Conservation (phyloP, 2,888 invertebrate species). For the Caenorhabditis sulstoni region DNA sequence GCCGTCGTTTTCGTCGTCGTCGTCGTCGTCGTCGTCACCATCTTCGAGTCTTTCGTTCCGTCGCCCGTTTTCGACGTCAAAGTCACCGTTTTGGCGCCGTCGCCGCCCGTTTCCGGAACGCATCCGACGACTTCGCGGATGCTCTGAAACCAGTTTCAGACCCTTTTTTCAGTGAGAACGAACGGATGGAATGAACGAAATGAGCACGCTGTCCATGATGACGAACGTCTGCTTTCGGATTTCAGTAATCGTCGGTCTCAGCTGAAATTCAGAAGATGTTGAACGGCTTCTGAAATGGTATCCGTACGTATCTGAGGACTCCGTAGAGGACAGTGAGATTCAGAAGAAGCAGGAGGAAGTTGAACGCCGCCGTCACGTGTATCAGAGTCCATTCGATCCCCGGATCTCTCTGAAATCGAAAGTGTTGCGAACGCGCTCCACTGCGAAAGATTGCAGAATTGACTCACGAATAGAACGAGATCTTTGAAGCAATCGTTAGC, state of each 20-base stretch:
- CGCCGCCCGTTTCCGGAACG: slow-evolving; percentile 9
- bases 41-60: slow-evolving; percentile 2
- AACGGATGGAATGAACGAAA: slow-evolving; percentile 39
- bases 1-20: background rate
- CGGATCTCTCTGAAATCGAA: slow-evolving; percentile 11
- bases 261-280: slow-evolving; percentile 11
- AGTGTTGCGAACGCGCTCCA: no score
- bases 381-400: slow-evolving; percentile 13
- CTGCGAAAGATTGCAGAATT: background rate
- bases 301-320: slow-evolving; percentile 29
- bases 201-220: slow-evolving; percentile 46
- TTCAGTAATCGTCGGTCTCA: slow-evolving; percentile 31
- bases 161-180: background rate
- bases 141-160: slow-evolving; percentile 20
- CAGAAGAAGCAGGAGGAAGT: slow-evolving; percentile 32
- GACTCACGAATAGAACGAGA: slow-evolving; percentile 9
- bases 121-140: slow-evolving; percentile 23
- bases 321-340: slow-evolving; percentile 31
- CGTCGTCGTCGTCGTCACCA: no score
- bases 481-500: slow-evolving; percentile 19
- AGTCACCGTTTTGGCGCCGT: background rate
- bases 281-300: background rate
- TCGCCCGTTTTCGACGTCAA: background rate
- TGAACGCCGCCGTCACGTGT: slow-evolving; percentile 16
- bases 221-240: slow-evolving; percentile 39